phyloP scores from a whole-genome alignment of 2,797 vertebrate genomes.

The Chaenodraco wilsoni region DNA sequence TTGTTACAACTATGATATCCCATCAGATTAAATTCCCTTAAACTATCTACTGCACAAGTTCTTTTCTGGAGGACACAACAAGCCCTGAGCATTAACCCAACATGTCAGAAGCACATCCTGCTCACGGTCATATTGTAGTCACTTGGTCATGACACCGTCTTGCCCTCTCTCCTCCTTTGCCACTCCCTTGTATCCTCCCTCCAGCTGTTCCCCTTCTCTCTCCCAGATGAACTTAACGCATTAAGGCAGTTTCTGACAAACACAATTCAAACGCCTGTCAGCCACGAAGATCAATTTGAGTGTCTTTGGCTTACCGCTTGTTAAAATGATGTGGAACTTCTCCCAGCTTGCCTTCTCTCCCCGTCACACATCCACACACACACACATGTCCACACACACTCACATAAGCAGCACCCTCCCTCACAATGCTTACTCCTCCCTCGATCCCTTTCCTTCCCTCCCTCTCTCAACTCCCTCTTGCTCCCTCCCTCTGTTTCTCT shows the following conservation, averaged over 20 bases:
- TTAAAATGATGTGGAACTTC: constrained; percentile 56
- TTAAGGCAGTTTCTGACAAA: neutral
- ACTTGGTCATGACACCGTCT: constrained; percentile 30
- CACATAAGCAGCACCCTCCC: constrained; percentile 55
- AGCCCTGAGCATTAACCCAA: neutral
- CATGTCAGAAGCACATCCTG: constrained; percentile 25
- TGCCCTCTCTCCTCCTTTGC: constrained; percentile 46
- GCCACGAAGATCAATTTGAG: neutral
- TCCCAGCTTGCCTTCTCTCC: constrained; percentile 40
- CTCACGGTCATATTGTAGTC: constrained; percentile 11
- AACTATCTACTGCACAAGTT: neutral
- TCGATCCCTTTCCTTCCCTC: constrained; percentile 24
- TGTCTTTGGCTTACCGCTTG: constrained; percentile 64
- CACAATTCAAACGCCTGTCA: neutral
- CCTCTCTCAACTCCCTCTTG: constrained; percentile 26
- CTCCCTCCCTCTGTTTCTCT: constrained; percentile 20
- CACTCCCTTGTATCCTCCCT: constrained; percentile 54
- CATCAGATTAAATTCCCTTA: neutral
- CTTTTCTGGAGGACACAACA: neutral
- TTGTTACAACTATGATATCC: neutral
- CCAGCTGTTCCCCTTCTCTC: constrained; percentile 13
- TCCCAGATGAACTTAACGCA: constrained; percentile 21
- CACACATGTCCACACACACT: constrained; percentile 51
- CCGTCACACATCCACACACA: constrained; percentile 47
- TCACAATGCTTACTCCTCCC: constrained; percentile 63